These are phyloP conservation scores for Poeciliopsis paucimaculata DNA, from an alignment of 2,797 vertebrate genomes.

Conservation along the genomic window DNA sequence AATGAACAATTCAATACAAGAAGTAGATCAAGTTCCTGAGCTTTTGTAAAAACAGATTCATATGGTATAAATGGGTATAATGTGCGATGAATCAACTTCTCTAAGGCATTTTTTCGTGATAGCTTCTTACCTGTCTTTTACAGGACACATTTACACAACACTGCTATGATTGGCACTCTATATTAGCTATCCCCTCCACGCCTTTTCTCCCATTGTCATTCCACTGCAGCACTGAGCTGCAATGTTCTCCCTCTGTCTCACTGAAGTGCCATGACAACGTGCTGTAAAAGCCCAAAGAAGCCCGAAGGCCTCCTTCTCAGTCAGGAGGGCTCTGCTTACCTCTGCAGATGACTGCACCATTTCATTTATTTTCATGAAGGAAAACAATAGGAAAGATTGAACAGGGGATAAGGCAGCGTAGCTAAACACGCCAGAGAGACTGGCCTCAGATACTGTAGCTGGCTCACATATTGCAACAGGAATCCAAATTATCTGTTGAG, in stretches of 20 bases:
- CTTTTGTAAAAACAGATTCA: constrained; percentile 5
- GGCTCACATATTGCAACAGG: constrained; percentile 49
- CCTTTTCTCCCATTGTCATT: constrained; percentile 71
- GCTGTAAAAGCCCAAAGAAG: constrained; percentile 71
- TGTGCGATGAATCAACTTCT: constrained; percentile 4
- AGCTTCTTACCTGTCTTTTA: constrained; percentile 52
- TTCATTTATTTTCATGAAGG: constrained; percentile 79
- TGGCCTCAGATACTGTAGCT: constrained; percentile 60
- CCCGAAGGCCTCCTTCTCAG: constrained; percentile 76
- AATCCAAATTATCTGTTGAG: constrained; percentile 30
- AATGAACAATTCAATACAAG: not conserved
- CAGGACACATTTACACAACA: constrained; percentile 58
- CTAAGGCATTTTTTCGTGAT: constrained; percentile 24
- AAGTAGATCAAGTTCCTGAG: not conserved
- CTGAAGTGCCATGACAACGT: constrained; percentile 76
- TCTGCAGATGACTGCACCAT: constrained; percentile 74
- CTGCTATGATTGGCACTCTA: constrained; percentile 68
- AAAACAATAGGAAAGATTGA: constrained; percentile 74
- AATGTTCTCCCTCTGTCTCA: constrained; percentile 72
- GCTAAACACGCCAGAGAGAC: constrained; percentile 67
- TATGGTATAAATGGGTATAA: not conserved
- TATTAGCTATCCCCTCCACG: constrained; percentile 65
- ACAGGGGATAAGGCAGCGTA: constrained; percentile 62
- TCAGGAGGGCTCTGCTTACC: constrained; percentile 70
- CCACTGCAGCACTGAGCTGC: constrained; percentile 52